Percentiles rank a stretch among this genome's conserved stretches.
These are phyloP conservation scores for Bombylius discolor DNA, from an alignment of 2,888 invertebrate species.

Conservation along the genomic window DNA sequence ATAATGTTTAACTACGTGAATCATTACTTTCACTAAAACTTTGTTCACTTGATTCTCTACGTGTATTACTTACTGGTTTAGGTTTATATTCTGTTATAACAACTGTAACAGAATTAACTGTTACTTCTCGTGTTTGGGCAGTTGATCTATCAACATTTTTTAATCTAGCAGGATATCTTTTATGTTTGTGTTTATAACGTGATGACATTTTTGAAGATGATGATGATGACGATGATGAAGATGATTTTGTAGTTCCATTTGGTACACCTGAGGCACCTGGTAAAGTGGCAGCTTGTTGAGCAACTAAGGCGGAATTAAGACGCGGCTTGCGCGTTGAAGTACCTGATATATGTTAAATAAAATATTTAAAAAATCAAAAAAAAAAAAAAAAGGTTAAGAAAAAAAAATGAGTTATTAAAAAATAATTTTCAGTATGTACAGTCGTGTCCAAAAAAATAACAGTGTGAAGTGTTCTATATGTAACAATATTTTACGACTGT, in stretches of 20 bases:
- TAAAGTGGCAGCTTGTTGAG: slow-evolving; percentile 80
- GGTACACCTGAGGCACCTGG: slow-evolving; percentile 43
- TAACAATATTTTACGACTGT: too few relatives aligned
- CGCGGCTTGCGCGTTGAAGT: slow-evolving; percentile 85
- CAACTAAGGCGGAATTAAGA: slow-evolving; percentile 90
- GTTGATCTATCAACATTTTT: slow-evolving; percentile 88
- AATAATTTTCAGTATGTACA: not conserved
- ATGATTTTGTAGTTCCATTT: slow-evolving; percentile 34
- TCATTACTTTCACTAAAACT: slow-evolving; percentile 38
- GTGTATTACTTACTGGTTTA: slow-evolving; percentile 40
- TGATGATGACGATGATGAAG: slow-evolving; percentile 26
- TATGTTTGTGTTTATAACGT: slow-evolving; percentile 43
- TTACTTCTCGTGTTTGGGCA: slow-evolving; percentile 87
- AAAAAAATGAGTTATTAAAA: not conserved
- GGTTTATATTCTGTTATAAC: slow-evolving; percentile 93
- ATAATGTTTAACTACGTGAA: slow-evolving; percentile 33
- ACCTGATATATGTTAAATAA: slow-evolving; percentile 40
- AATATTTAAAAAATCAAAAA: not conserved
- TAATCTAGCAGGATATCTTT: slow-evolving; percentile 62
- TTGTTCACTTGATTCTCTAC: slow-evolving; percentile 34
- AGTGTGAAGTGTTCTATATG: too few relatives aligned
- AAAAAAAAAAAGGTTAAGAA: not conserved
- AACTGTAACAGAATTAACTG: slow-evolving; percentile 93
- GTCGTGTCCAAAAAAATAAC: not conserved
- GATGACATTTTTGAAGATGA: slow-evolving; percentile 34